Base-by-base conservation (phyloP, 2,113 vertebrate species). In the Oreochromis spilurus region DNA sequence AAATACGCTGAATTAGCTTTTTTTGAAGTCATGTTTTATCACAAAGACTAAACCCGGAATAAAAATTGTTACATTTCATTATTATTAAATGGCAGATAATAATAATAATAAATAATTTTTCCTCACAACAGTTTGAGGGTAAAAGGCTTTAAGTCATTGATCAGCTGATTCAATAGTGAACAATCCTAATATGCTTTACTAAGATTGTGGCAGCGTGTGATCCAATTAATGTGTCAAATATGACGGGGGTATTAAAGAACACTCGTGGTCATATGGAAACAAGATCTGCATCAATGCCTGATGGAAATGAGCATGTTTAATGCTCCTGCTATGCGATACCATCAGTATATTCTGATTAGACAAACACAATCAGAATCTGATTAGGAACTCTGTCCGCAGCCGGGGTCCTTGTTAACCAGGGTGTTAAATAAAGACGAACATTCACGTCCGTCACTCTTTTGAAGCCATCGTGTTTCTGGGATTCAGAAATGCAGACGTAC, bases 381-480 rank as follows among this genome's bases (percentile, higher is more conserved):
- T 94, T 90, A 86, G 79, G 52, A 91, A 45, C 77, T 79, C 67
- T 43, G 84, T 87, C 88, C 89, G 45, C 84, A 85, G 91, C 65
- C 8, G 36, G 72, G 62, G 55, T 91, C 84, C 79, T 88, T 82
- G 82, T 92, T 92, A 93, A 86, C 60, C 60, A 62, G 82, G 81
- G 50, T 11, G 4, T 87, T 91, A 88, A 90, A 94, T 93, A 91
- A 95, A 92, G 89, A 93, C 84, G 79, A 89, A 80, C 82, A 87
- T 91, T 79, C 79, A 84, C 82, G 79, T 65, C 62, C 78, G 65
- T 58, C 57, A 72, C 53, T 21, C 57, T 34, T 52, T 79, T 83
- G 75, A 79, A 82, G 72, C 34, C 78, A 77, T 88, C 43, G 50
- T 87, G 43, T 79, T 31, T 78, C 40, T 11, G 21, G 88, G 67